Conservation (phyloP, 2,113 vertebrate species). For the Thryonomys swinderianus region DNA sequence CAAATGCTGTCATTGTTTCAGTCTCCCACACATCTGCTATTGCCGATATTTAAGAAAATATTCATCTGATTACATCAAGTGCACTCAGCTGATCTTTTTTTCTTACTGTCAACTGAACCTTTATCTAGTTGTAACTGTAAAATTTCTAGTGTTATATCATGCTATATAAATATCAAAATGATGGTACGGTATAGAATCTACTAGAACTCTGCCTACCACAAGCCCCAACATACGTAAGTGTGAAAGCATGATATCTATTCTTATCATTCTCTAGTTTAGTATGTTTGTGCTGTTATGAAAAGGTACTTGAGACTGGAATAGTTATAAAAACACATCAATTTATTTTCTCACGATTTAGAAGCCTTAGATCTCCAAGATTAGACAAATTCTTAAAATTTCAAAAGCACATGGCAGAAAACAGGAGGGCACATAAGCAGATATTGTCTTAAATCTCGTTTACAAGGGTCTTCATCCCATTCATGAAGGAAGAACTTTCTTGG, state of each 20-base stretch:
- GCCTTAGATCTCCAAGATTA: too few relatives aligned
- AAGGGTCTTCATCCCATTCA: background rate
- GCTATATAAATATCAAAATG: accelerated
- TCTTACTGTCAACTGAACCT: background rate
- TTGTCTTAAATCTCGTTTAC: background rate
- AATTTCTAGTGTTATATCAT: background rate
- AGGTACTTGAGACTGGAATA: background rate
- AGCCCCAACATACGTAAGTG: background rate
- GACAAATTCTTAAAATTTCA: background rate
- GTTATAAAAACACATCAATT: background rate
- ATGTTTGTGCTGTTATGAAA: background rate
- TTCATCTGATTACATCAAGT: background rate
- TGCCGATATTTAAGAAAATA: background rate
- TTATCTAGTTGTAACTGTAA: background rate
- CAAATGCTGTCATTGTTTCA: background rate
- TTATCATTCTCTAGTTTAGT: background rate
- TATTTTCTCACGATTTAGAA: background rate
- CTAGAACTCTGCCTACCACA: background rate
- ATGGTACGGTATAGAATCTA: background rate
- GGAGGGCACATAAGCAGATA: background rate
- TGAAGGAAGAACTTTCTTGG: background rate
- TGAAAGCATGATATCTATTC: background rate
- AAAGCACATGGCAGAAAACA: background rate
- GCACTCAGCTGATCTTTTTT: background rate
- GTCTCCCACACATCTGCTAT: background rate